Conservation (phyloP, 2,797 vertebrate genomes). For the Bradypodion ventrale region DNA sequence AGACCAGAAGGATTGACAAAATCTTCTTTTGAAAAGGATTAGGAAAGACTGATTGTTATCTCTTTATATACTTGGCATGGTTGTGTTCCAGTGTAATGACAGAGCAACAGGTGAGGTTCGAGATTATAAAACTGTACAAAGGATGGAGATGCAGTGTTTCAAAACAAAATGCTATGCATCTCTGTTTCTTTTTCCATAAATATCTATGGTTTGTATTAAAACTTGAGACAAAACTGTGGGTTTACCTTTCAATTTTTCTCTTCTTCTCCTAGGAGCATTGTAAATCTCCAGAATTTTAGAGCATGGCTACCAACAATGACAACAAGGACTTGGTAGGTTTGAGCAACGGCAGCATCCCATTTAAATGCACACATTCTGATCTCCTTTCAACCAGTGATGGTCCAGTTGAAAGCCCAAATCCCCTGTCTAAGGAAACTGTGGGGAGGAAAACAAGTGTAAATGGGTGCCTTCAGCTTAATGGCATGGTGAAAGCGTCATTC, state of each 20-base stretch:
- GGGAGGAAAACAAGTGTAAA: slow-evolving; percentile 78
- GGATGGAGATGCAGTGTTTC: not conserved
- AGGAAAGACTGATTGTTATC: not conserved
- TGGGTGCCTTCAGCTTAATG: slow-evolving; percentile 82
- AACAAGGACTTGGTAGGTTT: slow-evolving; percentile 75
- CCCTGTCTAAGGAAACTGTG: slow-evolving; percentile 62
- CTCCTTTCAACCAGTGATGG: slow-evolving; percentile 56
- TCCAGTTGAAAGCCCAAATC: slow-evolving; percentile 50
- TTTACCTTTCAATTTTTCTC: not conserved
- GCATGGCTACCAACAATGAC: slow-evolving; percentile 85
- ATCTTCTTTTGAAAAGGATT: not conserved
- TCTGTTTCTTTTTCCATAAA: not conserved
- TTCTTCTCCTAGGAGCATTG: slow-evolving; percentile 65
- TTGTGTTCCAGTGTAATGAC: not conserved
- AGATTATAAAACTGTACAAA: not conserved
- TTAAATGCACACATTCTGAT: slow-evolving; percentile 58
- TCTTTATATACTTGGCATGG: not conserved
- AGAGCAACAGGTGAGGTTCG: not conserved
- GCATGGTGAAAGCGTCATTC: slow-evolving; percentile 77
- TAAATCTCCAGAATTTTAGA: slow-evolving; percentile 50
- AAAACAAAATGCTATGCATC: not conserved
- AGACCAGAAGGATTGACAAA: too few relatives aligned
- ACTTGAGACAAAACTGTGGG: not conserved
- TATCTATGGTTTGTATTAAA: not conserved
- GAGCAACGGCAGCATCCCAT: slow-evolving; percentile 77